Percentiles rank a stretch among this genome's conserved stretches.
These are phyloP conservation scores for Pterocles gutturalis DNA, from an alignment of 2,113 vertebrate species.

Conservation along the genomic window DNA sequence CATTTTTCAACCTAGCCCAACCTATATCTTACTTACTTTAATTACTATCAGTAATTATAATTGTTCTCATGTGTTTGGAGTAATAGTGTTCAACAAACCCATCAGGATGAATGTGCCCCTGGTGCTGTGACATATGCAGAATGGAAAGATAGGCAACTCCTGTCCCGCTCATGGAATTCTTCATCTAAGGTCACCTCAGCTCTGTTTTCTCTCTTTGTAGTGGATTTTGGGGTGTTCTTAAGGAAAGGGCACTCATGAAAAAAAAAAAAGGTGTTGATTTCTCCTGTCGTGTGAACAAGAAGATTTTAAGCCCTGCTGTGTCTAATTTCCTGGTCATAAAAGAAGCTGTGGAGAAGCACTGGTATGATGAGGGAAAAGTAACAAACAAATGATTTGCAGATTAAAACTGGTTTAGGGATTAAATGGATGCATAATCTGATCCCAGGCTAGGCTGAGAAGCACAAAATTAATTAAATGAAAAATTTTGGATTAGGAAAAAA, in stretches of 20 bases:
- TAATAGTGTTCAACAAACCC: background rate
- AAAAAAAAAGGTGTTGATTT: background rate
- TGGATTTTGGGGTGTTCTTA: background rate
- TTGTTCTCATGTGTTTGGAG: background rate
- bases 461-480: background rate
- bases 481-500: background rate
- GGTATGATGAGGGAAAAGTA: background rate
- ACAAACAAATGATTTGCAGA: background rate
- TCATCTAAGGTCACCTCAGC: background rate
- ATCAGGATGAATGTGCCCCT: background rate
- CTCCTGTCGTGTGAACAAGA: background rate
- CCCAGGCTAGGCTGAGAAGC: background rate
- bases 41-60: background rate
- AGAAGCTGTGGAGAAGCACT: background rate
- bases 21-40: background rate
- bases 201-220: background rate
- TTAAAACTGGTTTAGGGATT: background rate
- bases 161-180: background rate
- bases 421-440: background rate
- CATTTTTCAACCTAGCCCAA: background rate
- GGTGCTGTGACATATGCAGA: background rate
- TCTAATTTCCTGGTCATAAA: background rate
- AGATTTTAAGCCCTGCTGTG: background rate
- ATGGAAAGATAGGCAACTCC: background rate
- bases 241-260: background rate